A percentile compares a stretch with the other conserved stretches of the same genome.
These are phyloP conservation scores for Brachyhypopomus occidentalis DNA, from an alignment of 2,113 vertebrate genomes.

Conservation along the genomic window DNA sequence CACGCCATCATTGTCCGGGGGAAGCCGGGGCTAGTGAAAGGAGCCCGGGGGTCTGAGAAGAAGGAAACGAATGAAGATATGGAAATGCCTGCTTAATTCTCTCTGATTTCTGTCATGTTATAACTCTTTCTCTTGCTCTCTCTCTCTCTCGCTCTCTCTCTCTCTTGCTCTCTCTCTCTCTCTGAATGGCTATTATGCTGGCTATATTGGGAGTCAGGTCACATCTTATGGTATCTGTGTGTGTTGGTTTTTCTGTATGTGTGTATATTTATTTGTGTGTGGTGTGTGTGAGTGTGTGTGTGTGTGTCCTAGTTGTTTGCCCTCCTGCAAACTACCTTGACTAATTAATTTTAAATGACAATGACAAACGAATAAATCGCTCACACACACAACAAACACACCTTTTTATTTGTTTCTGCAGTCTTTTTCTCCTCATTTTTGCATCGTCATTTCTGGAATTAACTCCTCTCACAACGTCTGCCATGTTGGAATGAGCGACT, in stretches of 20 bases:
- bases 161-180: constrained; percentile 39
- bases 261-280: not conserved
- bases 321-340: constrained; percentile 49
- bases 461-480: not conserved
- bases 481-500: not conserved
- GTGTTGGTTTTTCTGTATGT: not conserved
- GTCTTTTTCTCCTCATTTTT: not conserved
- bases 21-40: no score
- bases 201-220: constrained; percentile 69
- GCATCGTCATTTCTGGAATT: constrained; percentile 19
- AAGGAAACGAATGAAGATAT: no score
- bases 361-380: constrained; percentile 41
- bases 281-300: not conserved
- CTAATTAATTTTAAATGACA: constrained; percentile 51
- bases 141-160: constrained; percentile 31
- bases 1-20: not conserved
- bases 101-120: constrained; percentile 10
- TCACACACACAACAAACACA: constrained; percentile 2
- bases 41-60: no score
- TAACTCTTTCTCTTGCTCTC: constrained; percentile 27
- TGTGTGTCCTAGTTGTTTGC: constrained; percentile 37
- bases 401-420: not conserved
- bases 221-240: constrained; percentile 28
- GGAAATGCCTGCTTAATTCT: constrained; percentile 1
- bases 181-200: constrained; percentile 75